Evolutionary conservation across 2,113 vertebrate species (phyloP).

Genomic region (Apodemus sylvaticus): DNA sequence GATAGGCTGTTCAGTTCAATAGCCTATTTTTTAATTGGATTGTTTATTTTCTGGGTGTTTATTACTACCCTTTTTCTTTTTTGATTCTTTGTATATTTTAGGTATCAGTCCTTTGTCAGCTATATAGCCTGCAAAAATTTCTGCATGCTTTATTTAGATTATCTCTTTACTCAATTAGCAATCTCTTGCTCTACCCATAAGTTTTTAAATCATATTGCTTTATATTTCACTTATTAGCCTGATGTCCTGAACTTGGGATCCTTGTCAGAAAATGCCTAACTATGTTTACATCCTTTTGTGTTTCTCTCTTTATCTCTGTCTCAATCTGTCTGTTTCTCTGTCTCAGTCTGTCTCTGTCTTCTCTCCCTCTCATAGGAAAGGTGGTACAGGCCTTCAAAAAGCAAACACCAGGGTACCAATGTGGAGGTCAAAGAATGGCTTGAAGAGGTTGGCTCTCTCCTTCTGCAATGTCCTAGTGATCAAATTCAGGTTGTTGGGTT

Average conservation of each 20-base stretch:
- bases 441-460: background rate
- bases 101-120: background rate
- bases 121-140: background rate
- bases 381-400: background rate
- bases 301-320: background rate
- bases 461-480: background rate
- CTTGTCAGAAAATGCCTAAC: background rate
- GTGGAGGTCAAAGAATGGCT: background rate
- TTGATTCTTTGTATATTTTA: background rate
- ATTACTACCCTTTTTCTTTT: background rate
- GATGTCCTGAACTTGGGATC: background rate
- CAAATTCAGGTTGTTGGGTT: background rate
- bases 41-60: background rate
- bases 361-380: background rate
- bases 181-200: background rate
- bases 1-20: background rate
- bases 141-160: background rate
- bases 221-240: background rate
- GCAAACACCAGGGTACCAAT: background rate
- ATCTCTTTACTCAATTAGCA: background rate
- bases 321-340: background rate
- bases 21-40: background rate
- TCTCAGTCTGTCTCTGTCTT: background rate
- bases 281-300: background rate
- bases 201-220: background rate